A percentile compares a stretch with the other conserved stretches of the same genome.
Conservation (phyloP, 2,113 vertebrate species). For the Ictidomys tridecemlineatus region DNA sequence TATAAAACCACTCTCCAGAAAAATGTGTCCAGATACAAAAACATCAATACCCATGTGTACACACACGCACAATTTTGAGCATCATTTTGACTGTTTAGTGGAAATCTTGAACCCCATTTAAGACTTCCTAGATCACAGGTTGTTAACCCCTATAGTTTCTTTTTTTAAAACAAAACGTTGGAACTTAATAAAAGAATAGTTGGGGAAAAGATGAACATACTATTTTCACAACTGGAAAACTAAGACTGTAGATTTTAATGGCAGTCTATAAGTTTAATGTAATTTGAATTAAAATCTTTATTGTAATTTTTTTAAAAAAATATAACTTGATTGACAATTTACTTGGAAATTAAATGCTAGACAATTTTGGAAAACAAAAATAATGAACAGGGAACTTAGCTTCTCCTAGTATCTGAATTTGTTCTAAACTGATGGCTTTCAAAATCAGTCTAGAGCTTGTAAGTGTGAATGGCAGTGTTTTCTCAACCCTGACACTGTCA, state of each 20-base stretch:
- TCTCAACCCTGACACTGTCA: neutral
- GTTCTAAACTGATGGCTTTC: slow-evolving; percentile 5
- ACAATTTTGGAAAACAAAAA: neutral
- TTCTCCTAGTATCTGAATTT: neutral
- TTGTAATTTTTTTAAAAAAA: neutral
- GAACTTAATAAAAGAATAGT: neutral
- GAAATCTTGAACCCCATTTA: neutral
- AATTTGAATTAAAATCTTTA: slow-evolving; percentile 21
- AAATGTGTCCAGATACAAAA: neutral
- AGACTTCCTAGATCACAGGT: neutral
- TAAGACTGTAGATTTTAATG: neutral
- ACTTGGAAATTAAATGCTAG: slow-evolving; percentile 12
- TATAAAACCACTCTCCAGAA: neutral
- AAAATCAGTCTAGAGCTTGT: neutral
- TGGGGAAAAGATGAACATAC: neutral
- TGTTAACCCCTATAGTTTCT: neutral
- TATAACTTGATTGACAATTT: neutral
- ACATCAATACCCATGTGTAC: neutral
- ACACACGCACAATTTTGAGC: neutral
- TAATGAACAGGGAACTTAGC: neutral
- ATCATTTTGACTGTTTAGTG: neutral
- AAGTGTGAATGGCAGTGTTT: neutral
- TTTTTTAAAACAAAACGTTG: slow-evolving; percentile 6
- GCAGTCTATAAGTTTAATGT: neutral
- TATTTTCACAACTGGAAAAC: neutral